A percentile compares a stretch with the other conserved stretches of the same genome.
These are phyloP conservation scores for Hippasteria phrygiana DNA, from an alignment of 53 echinoderm and acorn worm species.

Conservation along the genomic window DNA sequence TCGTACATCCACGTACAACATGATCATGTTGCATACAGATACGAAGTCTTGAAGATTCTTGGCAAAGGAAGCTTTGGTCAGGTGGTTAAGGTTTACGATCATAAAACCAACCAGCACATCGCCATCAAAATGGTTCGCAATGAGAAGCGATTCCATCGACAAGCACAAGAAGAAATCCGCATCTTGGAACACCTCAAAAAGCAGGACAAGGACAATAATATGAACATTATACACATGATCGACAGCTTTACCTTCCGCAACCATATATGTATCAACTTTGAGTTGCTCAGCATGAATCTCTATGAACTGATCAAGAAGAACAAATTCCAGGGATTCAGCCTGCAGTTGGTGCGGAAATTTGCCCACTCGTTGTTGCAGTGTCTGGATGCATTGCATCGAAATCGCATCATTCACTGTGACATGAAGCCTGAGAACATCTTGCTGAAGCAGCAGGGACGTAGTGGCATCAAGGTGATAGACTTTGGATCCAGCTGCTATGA, in stretches of 20 bases:
- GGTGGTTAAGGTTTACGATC: constrained; percentile 98
- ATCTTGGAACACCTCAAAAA: constrained; percentile 98
- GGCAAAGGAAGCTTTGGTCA: constrained; percentile 99
- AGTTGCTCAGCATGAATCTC: constrained; percentile 99
- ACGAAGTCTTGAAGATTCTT: constrained; percentile 98
- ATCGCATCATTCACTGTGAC: constrained; percentile 99
- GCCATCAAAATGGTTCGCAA: constrained; percentile 99
- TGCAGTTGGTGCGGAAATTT: constrained; percentile 97
- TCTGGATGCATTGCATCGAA: constrained; percentile 94
- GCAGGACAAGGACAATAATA: constrained; percentile 99
- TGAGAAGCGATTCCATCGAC: constrained; percentile 97
- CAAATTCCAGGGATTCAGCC: constrained; percentile 99
- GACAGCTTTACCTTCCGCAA: constrained; percentile 97
- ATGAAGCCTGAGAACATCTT: constrained; percentile 98
- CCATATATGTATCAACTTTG: constrained; percentile 99
- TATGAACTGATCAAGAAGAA: constrained; percentile 99
- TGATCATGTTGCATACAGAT: constrained; percentile 96
- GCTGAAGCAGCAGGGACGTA: constrained; percentile 96
- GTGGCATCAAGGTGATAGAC: constrained; percentile 99
- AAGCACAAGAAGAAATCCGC: constrained; percentile 98
- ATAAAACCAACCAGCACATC: constrained; percentile 97
- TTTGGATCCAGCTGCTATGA: constrained; percentile 99
- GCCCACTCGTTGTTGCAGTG: constrained; percentile 99
- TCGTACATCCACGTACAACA: constrained; percentile 98
- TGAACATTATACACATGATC: constrained; percentile 96